A percentile compares a stretch with the other conserved stretches of the same genome.
phyloP scores from a whole-genome alignment of 2,888 invertebrate genomes.

The Agonopterix arenella region DNA sequence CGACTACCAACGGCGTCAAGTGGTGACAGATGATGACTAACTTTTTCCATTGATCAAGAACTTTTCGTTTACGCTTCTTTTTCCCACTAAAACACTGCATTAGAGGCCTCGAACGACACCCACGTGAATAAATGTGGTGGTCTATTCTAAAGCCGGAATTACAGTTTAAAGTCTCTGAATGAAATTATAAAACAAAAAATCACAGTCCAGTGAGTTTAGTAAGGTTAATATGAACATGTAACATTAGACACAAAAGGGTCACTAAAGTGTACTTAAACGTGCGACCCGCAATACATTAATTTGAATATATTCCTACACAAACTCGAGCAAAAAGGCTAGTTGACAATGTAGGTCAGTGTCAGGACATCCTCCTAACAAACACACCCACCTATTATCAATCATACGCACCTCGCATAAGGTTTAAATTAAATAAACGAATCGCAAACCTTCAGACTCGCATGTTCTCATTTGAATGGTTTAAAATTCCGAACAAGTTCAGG shows the following conservation, averaged over 20 bases:
- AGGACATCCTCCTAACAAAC: constrained; percentile 39
- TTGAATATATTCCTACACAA: constrained; percentile 2
- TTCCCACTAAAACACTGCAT: too few species aligned
- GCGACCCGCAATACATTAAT: constrained; percentile 8
- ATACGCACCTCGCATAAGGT: constrained; percentile 39
- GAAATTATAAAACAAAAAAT: too few species aligned
- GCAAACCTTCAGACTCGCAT: constrained; percentile 5
- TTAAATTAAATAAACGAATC: constrained; percentile 23
- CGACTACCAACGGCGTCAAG: too few species aligned
- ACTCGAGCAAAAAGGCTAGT: constrained; percentile 32
- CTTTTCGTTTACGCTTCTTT: too few species aligned
- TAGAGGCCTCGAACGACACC: too few species aligned
- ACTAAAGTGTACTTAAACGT: constrained; percentile 4
- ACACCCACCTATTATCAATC: constrained; percentile 42
- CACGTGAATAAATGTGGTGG: too few species aligned
- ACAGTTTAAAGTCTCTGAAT: too few species aligned
- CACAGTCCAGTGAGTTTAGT: background rate
- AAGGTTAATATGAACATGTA: background rate
- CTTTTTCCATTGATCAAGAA: too few species aligned
- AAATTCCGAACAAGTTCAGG: constrained; percentile 14
- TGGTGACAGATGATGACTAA: too few species aligned
- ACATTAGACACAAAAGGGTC: too few species aligned
- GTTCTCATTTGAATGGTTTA: constrained; percentile 23
- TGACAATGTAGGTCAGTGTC: constrained; percentile 66
- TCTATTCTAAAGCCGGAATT: too few species aligned